Evolutionary conservation across 1,140 invertebrate genomes (phyloP).

Genomic region (Diploscapter pachys): DNA sequence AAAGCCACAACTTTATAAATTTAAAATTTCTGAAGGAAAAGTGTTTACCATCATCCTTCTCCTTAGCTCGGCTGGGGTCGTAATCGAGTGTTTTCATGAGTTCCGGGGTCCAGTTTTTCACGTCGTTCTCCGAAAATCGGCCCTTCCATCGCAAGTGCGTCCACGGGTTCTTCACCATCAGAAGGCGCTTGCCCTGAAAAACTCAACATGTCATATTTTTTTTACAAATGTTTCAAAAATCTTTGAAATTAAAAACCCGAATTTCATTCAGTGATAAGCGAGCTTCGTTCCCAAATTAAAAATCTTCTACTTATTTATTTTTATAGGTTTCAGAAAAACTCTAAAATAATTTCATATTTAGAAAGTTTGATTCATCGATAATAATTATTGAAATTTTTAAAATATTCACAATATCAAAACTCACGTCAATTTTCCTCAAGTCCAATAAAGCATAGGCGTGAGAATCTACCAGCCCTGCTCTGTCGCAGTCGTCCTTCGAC

Average conservation of each 20-base stretch:
- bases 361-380: too few relatives aligned
- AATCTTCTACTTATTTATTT: too few relatives aligned
- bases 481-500: slow-evolving; percentile 73
- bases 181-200: slow-evolving; percentile 71
- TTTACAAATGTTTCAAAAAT: background rate
- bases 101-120: slow-evolving; percentile 65
- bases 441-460: slow-evolving; percentile 93
- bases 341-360: too few relatives aligned
- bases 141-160: slow-evolving; percentile 86
- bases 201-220: slow-evolving; percentile 4
- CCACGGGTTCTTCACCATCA: slow-evolving; percentile 95
- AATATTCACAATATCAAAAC: too few relatives aligned
- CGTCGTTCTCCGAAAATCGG: slow-evolving; percentile 66
- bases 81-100: slow-evolving; percentile 75
- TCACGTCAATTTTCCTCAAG: slow-evolving; percentile 71
- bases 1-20: too few relatives aligned
- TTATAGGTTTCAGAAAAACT: too few relatives aligned
- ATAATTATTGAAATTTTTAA: too few relatives aligned
- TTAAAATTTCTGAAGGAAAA: too few relatives aligned
- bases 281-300: too few relatives aligned
- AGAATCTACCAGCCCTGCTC: slow-evolving; percentile 82
- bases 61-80: slow-evolving; percentile 76
- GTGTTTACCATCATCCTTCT: slow-evolving; percentile 76
- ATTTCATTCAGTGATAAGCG: too few relatives aligned
- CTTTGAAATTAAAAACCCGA: too few relatives aligned